Base-by-base conservation (phyloP, 2,113 vertebrate genomes). In the Syngnathus typhle region DNA sequence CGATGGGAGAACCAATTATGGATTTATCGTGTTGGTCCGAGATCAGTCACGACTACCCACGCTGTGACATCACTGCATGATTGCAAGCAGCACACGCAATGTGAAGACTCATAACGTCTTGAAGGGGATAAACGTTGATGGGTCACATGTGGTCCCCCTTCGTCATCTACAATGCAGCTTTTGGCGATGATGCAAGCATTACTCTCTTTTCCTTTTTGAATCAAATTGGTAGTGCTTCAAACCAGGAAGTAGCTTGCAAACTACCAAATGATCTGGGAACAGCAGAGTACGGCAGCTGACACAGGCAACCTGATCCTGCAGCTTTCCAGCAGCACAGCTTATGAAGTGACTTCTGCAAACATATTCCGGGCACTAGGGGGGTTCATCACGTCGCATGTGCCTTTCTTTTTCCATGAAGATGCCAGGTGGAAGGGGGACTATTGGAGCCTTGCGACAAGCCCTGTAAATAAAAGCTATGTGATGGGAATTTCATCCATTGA, bases 201-300 rank as follows among this genome's bases (percentile, higher is more conserved):
- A 61, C 60, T 23, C 66, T 49, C 73, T 75, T 61, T n/a, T 32
- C 46, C 54, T 68, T 79, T 83, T 74, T 32, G 27, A 32, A 32
- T 32, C 27, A 32, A 32, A 32, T 32, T 32, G 27, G 27, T 32
- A 32, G 27, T 32, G 27, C 27, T 32, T 32, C 2, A 32, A 32
- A 32, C 27, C 27, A 32, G 27, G 27, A 32, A 32, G 27, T 32
- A 32, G 27, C 27, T 32, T 32, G 27, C 2, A 32, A 75, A 78
- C 82, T 77, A 82, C 81, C 74, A 71, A 72, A 81, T 32, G 67
- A 85, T 74, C 77, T 67, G 73, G 77, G 76, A 83, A 73, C 77
- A 61, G 80, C 46, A n/a, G 72, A 32, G 74, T 18, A 73, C 73
- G 70, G 85, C 86, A 89, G 88, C 85, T 89, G 89, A 89, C 80